phyloP scores from a whole-genome alignment of 2,888 invertebrate genomes.

The Agrypnus murinus region DNA sequence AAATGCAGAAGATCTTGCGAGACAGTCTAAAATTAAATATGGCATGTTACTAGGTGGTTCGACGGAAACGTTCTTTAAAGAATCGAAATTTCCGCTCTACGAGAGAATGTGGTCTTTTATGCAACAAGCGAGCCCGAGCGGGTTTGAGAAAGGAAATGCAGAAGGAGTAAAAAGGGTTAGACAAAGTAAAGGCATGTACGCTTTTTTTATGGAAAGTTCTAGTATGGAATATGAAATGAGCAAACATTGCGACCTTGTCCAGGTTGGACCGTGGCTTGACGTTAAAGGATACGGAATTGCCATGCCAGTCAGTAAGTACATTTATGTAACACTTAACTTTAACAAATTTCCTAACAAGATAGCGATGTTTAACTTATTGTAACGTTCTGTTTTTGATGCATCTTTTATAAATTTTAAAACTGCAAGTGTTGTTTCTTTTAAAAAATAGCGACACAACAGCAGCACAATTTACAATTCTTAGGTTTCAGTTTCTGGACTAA shows the following conservation, averaged over 20 bases:
- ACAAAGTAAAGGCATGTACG: slow-evolving; percentile 87
- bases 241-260: slow-evolving; percentile 88
- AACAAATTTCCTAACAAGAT: too few species aligned
- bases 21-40: slow-evolving; percentile 96
- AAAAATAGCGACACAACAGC: too few species aligned
- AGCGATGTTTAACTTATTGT: too few species aligned
- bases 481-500: too few species aligned
- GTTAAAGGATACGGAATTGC: slow-evolving; percentile 96
- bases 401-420: too few species aligned
- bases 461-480: too few species aligned
- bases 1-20: slow-evolving; percentile 92
- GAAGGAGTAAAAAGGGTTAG: slow-evolving; percentile 91
- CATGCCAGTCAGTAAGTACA: slow-evolving; percentile 89
- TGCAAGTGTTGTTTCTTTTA: too few species aligned
- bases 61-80: slow-evolving; percentile 92
- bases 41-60: slow-evolving; percentile 94
- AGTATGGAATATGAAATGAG: slow-evolving; percentile 94
- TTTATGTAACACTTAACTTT: too few species aligned
- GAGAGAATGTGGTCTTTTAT: slow-evolving; percentile 95
- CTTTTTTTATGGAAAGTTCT: slow-evolving; percentile 97
- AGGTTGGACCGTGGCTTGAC: slow-evolving; percentile 88
- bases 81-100: slow-evolving; percentile 92
- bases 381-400: too few species aligned
- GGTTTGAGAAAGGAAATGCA: slow-evolving; percentile 87
- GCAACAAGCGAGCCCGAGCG: slow-evolving; percentile 88